Evolutionary conservation across 2,797 vertebrate species (phyloP), one percentile per base, ranked within the genome.

Genomic region (Microhierax caerulescens): DNA sequence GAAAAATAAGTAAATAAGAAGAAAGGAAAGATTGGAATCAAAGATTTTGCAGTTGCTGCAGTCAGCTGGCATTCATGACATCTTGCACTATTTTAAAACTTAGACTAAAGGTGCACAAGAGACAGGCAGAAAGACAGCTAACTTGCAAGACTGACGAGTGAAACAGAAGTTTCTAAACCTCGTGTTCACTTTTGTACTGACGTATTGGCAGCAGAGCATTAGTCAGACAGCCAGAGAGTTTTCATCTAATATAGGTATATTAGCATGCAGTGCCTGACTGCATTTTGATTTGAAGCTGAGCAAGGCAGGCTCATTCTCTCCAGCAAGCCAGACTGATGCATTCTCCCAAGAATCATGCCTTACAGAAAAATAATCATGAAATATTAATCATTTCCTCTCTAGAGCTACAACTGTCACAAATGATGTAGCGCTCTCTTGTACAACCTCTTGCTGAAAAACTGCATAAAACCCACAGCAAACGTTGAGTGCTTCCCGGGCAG

Each of bases 351-450:
- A 86, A 93, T 51, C 69, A 32, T 60, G 91, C 85, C 80, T 69
- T 70, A 92, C 72, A 68, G 93, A 94, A 94, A 89, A 96, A 96
- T 85, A 85, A 91, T 21, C n/a, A 95, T 95, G 95, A 96, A 96
- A 96, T 94, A 96, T 95, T 97, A 96, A 97, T 95, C 2, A 80
- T 85, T 90, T 94, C 94, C 91, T 92, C 88, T 93, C 95, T 85
- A 90, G 88, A 95, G 91, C 87, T 90, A 88, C 94, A 87, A 80
- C 92, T 88, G 91, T 89, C 96, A 95, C 86, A 77, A 77, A 74
- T 21, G 68, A 90, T 85, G 89, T 19, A 57, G 82, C 32, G 3
- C 56, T 85, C 60, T 47, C 84, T 25, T 2, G 67, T 61, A 86
- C 74, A 75, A 12, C 34, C 61, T 70, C 85, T 64, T 19, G 54